Base-by-base conservation (phyloP, 2,113 vertebrate genomes). In the Platycercus adscitus region DNA sequence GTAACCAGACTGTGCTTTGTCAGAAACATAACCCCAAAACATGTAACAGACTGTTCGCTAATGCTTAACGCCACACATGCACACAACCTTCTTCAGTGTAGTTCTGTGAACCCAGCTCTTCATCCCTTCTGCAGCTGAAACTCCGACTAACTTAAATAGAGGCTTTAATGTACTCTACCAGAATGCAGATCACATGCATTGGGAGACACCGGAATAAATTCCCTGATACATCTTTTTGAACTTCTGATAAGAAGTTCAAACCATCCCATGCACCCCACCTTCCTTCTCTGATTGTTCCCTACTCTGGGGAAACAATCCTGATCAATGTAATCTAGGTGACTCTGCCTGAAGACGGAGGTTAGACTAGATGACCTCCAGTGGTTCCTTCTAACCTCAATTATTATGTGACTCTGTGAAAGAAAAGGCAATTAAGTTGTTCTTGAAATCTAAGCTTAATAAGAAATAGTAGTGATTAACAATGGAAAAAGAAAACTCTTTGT, bases 21-120 rank as follows among this genome's bases (percentile, higher is more conserved):
- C 89, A 97, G 96, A 96, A 97, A 93, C 91, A 97, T 96, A 97
- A 97, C 94, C 94, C 83, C 86, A 95, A 94, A 75, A 86, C 87
- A 96, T 92, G 92, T 89, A 95, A 97, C 91, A 97, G 91, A 77
- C 94, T 94, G 93, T 63, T 93, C 52, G 92, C 88, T 97, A 95
- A 95, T 96, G 90, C 93, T 95, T 85, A 28, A 72, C 58, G 73
- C 92, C 88, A 87, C 95, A 96, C 95, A 96, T 95, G 96, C 95
- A 96, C 81, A 75, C 81, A 87, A 91, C 88, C 93, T 87, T 96
- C 95, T 41, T 89, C 50, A 3, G 80, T 39, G 76, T 33, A 79
- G 83, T 23, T 86, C 86, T 94, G 88, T 92, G 88, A 94, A 93
- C 91, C 73, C 95, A 46, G 81, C 49, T 81, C 93, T 95, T 41